Conservation (phyloP, 2,113 vertebrate genomes). For the Misgurnus mizolepis region DNA sequence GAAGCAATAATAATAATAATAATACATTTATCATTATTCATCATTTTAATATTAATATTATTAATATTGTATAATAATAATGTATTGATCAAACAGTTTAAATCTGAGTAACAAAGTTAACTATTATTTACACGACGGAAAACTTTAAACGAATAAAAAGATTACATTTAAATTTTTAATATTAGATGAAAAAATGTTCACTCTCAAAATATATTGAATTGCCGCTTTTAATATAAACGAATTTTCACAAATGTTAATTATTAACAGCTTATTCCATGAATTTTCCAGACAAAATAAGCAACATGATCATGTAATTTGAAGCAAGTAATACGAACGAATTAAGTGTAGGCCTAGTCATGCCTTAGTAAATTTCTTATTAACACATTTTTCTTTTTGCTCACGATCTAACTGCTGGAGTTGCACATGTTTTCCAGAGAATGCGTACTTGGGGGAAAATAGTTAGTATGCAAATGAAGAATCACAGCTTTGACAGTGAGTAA, state of each 20-base stretch:
- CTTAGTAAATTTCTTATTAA: constrained; percentile 28
- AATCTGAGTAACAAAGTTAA: no score
- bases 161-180: not conserved
- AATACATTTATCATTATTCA: no score
- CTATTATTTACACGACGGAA: no score
- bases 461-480: constrained; percentile 87
- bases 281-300: not conserved
- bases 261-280: not conserved
- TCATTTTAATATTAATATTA: no score
- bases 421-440: constrained; percentile 32
- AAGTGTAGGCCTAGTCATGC: constrained; percentile 1
- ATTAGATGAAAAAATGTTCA: not conserved
- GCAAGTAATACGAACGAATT: not conserved
- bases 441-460: constrained; percentile 72
- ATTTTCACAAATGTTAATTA: not conserved
- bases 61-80: no score
- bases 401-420: constrained; percentile 17
- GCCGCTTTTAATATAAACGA: not conserved
- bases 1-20: no score
- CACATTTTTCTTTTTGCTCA: constrained; percentile 15
- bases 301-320: not conserved
- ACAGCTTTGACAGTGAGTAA: constrained; percentile 85
- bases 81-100: no score
- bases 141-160: not conserved
- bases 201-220: not conserved